A percentile compares a stretch with the other conserved stretches of the same genome.
phyloP scores from a whole-genome alignment of 2,797 vertebrate species.

The Phrynocephalus vlangalii region DNA sequence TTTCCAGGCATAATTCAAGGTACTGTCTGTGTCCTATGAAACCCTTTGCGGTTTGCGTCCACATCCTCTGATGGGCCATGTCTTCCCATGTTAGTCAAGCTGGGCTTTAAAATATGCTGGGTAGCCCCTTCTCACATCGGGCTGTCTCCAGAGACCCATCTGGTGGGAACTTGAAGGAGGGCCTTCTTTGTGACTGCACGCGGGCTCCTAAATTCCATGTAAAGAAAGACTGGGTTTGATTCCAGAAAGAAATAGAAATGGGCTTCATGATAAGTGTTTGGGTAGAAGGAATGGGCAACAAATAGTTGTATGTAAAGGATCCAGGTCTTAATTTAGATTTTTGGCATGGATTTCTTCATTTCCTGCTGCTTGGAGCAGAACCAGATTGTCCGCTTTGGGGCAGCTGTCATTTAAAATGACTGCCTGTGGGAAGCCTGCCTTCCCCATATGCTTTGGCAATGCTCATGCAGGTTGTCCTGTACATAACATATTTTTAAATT shows the following conservation, averaged over 20 bases:
- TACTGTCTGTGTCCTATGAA: too few relatives aligned
- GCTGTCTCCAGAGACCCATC: too few relatives aligned
- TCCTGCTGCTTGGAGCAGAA: neutral
- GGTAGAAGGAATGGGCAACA: neutral
- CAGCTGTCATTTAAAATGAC: constrained; percentile 19
- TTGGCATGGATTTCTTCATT: neutral
- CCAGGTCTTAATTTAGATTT: neutral
- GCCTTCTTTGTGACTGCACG: too few relatives aligned
- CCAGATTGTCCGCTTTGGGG: neutral
- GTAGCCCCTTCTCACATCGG: too few relatives aligned
- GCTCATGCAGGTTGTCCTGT: neutral
- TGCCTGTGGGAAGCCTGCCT: neutral
- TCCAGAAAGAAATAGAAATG: neutral
- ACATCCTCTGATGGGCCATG: too few relatives aligned
- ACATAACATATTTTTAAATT: constrained; percentile 1
- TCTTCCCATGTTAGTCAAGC: too few relatives aligned
- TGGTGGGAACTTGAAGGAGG: too few relatives aligned
- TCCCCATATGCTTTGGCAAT: neutral
- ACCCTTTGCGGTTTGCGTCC: too few relatives aligned
- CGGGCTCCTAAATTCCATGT: too few relatives aligned
- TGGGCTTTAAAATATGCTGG: too few relatives aligned
- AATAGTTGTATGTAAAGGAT: neutral
- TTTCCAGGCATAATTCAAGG: too few relatives aligned
- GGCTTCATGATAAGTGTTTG: neutral
- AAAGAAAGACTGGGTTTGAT: neutral